Percentiles rank a stretch among this genome's conserved stretches.
Evolutionary conservation across 2,888 invertebrate species (phyloP).

Genomic region (Xylota sylvarum): DNA sequence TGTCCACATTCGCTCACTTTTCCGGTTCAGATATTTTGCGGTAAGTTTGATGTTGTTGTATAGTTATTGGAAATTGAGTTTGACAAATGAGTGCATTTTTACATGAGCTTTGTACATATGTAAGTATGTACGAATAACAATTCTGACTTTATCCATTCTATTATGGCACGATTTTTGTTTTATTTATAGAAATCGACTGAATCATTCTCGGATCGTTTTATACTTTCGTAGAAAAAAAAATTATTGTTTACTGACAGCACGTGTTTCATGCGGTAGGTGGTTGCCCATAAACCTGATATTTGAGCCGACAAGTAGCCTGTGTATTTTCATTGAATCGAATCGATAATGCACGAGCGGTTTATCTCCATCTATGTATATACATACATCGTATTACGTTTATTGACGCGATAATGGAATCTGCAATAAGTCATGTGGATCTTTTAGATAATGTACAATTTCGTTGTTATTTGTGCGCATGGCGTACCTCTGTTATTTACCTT

Average conservation of each 20-base stretch:
- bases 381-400: not conserved
- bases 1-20: conserved; percentile 92
- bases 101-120: no score
- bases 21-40: conserved; percentile 95
- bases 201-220: not conserved
- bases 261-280: not conserved
- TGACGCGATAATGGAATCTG: not conserved
- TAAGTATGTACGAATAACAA: not conserved
- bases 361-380: not conserved
- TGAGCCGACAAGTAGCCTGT: not conserved
- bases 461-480: no score
- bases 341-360: not conserved
- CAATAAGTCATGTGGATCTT: not conserved
- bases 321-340: not conserved
- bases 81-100: not conserved
- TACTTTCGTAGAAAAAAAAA: not conserved
- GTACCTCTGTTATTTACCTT: no score
- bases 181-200: conserved; percentile 13
- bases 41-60: conserved; percentile 82
- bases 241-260: not conserved
- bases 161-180: not conserved
- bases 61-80: not conserved
- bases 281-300: not conserved
- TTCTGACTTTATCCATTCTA: not conserved
- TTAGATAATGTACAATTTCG: no score